Evolutionary conservation across 2,888 invertebrate genomes (phyloP).

Genomic region (Sesia apiformis): DNA sequence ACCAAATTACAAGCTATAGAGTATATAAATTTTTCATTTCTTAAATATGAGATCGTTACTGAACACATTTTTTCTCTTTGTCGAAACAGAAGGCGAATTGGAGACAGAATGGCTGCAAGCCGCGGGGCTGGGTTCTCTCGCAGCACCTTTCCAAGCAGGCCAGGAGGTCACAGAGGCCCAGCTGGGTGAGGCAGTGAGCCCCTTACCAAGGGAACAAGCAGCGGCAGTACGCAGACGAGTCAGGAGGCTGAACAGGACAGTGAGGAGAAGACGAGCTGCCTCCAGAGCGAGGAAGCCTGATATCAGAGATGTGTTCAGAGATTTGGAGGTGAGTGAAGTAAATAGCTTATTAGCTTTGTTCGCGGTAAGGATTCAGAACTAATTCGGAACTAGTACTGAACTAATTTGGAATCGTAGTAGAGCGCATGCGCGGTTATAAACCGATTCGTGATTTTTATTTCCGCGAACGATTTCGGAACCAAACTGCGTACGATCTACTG

Average conservation of each 20-base stretch:
- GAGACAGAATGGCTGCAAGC: conserved; percentile 85
- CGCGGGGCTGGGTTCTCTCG: conserved; percentile 81
- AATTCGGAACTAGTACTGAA: too few species aligned
- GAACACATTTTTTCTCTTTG: conserved; percentile 13
- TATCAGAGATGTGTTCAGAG: conserved; percentile 87
- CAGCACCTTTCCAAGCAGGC: conserved; percentile 81
- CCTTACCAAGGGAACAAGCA: conserved; percentile 82
- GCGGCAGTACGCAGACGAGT: conserved; percentile 85
- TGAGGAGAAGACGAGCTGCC: conserved; percentile 75
- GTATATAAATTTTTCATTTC: too few species aligned
- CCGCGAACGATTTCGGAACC: too few species aligned
- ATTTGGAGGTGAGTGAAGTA: conserved; percentile 78
- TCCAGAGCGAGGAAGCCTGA: conserved; percentile 81
- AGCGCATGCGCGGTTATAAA: too few species aligned
- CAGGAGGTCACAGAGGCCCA: conserved; percentile 79
- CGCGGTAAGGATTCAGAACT: too few species aligned
- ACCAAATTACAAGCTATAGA: too few species aligned
- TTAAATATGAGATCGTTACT: too few species aligned
- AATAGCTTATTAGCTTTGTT: not conserved
- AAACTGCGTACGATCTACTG: too few species aligned
- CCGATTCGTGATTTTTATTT: too few species aligned
- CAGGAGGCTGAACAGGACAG: conserved; percentile 83
- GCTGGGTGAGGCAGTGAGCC: conserved; percentile 75
- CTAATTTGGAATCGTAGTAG: too few species aligned
- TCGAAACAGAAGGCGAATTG: conserved; percentile 80